Evolutionary conservation across 1,140 invertebrate species (phyloP).

Genomic region (Rhagoletis zephyria): DNA sequence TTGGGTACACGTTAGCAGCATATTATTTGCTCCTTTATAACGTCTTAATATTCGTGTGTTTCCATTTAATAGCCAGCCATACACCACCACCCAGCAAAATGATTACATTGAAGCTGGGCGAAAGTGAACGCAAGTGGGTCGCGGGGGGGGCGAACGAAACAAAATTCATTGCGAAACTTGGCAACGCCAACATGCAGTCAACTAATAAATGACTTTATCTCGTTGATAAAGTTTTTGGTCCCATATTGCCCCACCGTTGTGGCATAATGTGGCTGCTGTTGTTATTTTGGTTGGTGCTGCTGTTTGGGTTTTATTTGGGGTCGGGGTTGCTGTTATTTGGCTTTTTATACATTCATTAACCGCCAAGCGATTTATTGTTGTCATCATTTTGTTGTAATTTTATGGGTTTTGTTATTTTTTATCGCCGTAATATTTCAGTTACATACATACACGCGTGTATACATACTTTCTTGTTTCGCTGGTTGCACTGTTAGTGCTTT

Average conservation of each 20-base stretch:
- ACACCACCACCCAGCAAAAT: background rate
- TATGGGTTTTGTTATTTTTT: conserved; percentile 43
- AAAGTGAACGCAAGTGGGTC: background rate
- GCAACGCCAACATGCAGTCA: conserved; percentile 38
- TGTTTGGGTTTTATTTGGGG: background rate
- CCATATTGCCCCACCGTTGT: conserved; percentile 5
- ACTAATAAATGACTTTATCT: conserved; percentile 52
- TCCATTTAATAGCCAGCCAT: conserved; percentile 4
- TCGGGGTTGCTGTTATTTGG: conserved; percentile 17
- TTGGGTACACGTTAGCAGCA: conserved; percentile 25
- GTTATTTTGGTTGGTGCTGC: background rate
- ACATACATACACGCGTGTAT: background rate
- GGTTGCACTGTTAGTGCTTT: background rate
- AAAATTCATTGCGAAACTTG: conserved; percentile 7
- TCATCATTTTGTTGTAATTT: conserved; percentile 45
- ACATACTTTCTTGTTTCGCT: background rate
- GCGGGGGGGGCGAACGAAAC: background rate
- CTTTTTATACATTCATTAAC: conserved; percentile 46
- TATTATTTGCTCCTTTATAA: conserved; percentile 51
- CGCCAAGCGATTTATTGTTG: conserved; percentile 50
- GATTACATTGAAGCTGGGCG: background rate
- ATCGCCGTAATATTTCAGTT: background rate
- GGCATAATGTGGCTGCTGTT: conserved; percentile 19
- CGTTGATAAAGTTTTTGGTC: conserved; percentile 43
- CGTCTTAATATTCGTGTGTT: conserved; percentile 40